Conservation (phyloP, 2,888 invertebrate species). For the Papilio gigon region DNA sequence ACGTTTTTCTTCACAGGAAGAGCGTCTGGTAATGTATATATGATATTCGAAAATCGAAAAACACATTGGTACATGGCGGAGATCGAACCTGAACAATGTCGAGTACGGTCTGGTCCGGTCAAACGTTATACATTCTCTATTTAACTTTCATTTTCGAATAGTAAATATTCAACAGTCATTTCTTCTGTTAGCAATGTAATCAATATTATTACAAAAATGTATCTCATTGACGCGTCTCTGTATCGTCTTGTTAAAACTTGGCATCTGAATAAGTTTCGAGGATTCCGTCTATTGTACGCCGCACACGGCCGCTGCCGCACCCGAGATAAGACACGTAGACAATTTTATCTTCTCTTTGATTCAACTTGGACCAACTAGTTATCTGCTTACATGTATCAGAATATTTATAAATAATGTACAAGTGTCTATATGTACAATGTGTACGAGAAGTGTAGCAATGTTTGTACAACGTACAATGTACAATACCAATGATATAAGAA, state of each 20-base stretch:
- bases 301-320: not conserved
- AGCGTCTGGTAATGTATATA: no score
- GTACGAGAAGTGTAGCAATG: no score
- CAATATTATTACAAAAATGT: conserved; percentile 3
- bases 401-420: not conserved
- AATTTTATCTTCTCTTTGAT: conserved; percentile 30
- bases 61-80: no score
- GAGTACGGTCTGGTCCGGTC: no score
- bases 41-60: no score
- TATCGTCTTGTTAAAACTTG: conserved; percentile 31
- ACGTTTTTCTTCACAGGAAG: no score
- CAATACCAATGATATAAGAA: no score
- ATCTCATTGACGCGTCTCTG: not conserved
- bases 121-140: not conserved
- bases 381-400: conserved; percentile 5
- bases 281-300: conserved; percentile 24
- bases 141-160: not conserved
- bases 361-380: conserved; percentile 22
- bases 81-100: no score
- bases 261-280: conserved; percentile 20
- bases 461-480: no score
- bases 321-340: conserved; percentile 37
- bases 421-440: not conserved
- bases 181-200: not conserved
- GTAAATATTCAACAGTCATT: not conserved